These are phyloP conservation scores for Drosophila auraria DNA, from an alignment of 1,140 invertebrate genomes.

Conservation along the genomic window DNA sequence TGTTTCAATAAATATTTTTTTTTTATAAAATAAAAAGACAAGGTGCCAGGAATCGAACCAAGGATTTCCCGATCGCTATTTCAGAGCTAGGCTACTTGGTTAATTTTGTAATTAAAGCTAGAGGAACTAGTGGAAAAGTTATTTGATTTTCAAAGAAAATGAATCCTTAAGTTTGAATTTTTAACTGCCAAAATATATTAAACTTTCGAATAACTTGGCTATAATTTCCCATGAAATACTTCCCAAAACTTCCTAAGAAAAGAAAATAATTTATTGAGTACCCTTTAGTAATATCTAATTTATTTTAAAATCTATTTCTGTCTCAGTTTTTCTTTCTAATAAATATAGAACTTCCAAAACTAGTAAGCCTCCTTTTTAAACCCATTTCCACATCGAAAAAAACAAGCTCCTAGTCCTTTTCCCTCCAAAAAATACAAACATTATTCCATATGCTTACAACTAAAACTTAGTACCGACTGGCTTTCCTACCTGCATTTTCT, in stretches of 20 bases:
- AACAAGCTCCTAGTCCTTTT: too few relatives aligned
- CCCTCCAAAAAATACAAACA: neutral
- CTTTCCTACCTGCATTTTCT: conserved; percentile 49
- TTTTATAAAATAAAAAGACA: too few relatives aligned
- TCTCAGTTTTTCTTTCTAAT: rapidly evolving
- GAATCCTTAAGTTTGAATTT: neutral
- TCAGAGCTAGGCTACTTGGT: too few relatives aligned
- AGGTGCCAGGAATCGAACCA: too few relatives aligned
- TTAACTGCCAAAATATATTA: neutral
- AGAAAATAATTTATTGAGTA: neutral
- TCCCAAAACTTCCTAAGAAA: neutral
- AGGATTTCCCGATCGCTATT: too few relatives aligned
- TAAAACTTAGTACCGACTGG: neutral
- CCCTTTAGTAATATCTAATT: neutral
- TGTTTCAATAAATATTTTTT: neutral
- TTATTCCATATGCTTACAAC: conserved; percentile 13
- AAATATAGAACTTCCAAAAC: neutral
- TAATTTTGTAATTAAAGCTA: neutral
- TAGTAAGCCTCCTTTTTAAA: too few relatives aligned
- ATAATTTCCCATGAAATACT: too few relatives aligned
- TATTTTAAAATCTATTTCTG: neutral
- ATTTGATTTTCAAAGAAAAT: neutral
- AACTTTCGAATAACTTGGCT: neutral
- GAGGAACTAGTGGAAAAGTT: neutral
- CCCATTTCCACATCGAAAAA: too few relatives aligned